These are phyloP conservation scores for Dasysyrphus albostriatus DNA, from an alignment of 2,888 invertebrate genomes.

Conservation along the genomic window DNA sequence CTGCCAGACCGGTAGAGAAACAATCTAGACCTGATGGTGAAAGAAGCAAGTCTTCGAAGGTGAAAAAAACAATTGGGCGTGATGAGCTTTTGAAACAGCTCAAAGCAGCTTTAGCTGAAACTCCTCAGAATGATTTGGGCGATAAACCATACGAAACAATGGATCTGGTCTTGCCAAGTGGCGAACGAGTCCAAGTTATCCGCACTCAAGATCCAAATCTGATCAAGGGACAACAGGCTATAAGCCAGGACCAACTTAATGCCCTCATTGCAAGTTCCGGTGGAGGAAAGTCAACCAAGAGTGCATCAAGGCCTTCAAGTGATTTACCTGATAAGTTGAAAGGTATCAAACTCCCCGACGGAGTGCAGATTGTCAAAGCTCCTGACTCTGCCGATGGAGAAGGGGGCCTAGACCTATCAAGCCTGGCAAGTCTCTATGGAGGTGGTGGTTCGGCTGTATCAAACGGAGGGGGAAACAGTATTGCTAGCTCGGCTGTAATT, in stretches of 20 bases:
- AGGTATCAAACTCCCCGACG: conserved; percentile 86
- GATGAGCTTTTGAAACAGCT: conserved; percentile 90
- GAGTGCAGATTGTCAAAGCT: conserved; percentile 80
- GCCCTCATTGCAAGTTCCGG: conserved; percentile 79
- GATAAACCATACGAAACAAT: conserved; percentile 89
- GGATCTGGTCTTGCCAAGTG: conserved; percentile 90
- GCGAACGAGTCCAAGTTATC: conserved; percentile 90
- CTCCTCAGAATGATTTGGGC: conserved; percentile 87
- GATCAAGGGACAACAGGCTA: conserved; percentile 85
- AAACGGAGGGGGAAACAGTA: conserved; percentile 80
- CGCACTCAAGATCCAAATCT: conserved; percentile 89
- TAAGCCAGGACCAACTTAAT: conserved; percentile 84
- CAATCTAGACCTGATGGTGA: conserved; percentile 85
- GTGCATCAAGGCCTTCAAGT: conserved; percentile 76
- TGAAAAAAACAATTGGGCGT: conserved; percentile 86
- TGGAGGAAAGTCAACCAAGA: conserved; percentile 34
- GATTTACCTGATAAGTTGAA: conserved; percentile 84
- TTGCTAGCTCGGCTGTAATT: conserved; percentile 83
- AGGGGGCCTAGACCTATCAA: conserved; percentile 81
- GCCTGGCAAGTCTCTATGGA: conserved; percentile 81
- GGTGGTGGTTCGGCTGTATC: conserved; percentile 79
- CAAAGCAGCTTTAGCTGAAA: conserved; percentile 89
- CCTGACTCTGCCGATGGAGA: conserved; percentile 80
- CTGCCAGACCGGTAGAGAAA: conserved; percentile 84
- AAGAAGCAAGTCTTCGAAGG: conserved; percentile 78